Evolutionary conservation across 2,113 vertebrate species (phyloP).

Genomic region (Scopus umbretta): DNA sequence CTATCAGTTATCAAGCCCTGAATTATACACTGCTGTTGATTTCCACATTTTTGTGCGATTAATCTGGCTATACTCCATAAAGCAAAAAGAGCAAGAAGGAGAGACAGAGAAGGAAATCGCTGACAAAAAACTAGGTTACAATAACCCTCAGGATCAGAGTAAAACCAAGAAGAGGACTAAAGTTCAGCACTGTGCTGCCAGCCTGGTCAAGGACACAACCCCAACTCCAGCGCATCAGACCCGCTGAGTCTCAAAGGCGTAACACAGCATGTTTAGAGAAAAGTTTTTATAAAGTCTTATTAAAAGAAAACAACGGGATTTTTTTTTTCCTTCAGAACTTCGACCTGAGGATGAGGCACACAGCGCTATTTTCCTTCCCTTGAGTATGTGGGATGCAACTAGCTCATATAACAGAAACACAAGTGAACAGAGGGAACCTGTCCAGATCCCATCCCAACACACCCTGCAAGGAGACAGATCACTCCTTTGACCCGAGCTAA

Average conservation of each 20-base stretch:
- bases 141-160: slow-evolving; percentile 19
- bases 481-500: neutral
- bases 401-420: neutral
- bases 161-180: slow-evolving; percentile 23
- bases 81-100: slow-evolving; percentile 10
- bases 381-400: neutral
- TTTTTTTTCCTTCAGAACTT: neutral
- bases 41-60: neutral
- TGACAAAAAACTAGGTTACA: slow-evolving; percentile 52
- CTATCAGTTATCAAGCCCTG: neutral
- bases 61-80: neutral
- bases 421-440: neutral
- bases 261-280: neutral
- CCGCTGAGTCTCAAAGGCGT: neutral
- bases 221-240: neutral
- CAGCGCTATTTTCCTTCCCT: neutral
- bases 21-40: neutral
- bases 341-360: neutral
- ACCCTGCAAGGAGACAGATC: neutral
- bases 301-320: neutral
- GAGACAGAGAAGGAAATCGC: neutral
- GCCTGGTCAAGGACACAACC: neutral
- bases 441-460: neutral
- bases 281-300: neutral
- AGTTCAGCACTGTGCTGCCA: slow-evolving; percentile 27